Evolutionary conservation across 1,140 invertebrate species (phyloP).

Genomic region (Apis cerana): DNA sequence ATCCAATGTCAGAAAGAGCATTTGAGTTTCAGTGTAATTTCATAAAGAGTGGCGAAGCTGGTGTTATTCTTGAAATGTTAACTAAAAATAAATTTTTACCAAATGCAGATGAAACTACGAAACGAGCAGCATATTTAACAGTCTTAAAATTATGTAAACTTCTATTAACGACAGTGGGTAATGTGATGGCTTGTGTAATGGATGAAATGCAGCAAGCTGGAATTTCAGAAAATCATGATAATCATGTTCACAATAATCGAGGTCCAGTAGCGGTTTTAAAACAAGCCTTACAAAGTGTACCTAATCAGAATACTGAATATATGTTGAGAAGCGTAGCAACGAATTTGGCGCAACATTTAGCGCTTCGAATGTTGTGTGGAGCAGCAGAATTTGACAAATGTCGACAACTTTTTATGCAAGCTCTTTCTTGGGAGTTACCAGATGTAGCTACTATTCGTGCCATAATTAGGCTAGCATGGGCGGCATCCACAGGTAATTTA

Average conservation of each 20-base stretch:
- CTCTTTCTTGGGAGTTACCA: slow-evolving; percentile 85
- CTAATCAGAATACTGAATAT: slow-evolving; percentile 86
- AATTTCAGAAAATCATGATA: slow-evolving; percentile 73
- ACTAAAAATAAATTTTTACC: slow-evolving; percentile 94
- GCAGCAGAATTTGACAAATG: slow-evolving; percentile 80
- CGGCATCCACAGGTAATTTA: slow-evolving; percentile 87
- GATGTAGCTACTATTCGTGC: slow-evolving; percentile 86
- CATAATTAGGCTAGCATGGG: slow-evolving; percentile 89
- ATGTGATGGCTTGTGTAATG: slow-evolving; percentile 86
- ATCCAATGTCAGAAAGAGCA: slow-evolving; percentile 90
- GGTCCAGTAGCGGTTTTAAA: slow-evolving; percentile 84
- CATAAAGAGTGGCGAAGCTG: slow-evolving; percentile 91
- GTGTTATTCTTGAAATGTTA: slow-evolving; percentile 91
- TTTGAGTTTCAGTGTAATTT: slow-evolving; percentile 95
- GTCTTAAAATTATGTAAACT: slow-evolving; percentile 95
- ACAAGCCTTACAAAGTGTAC: slow-evolving; percentile 87
- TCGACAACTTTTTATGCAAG: slow-evolving; percentile 81
- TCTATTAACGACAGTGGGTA: slow-evolving; percentile 92
- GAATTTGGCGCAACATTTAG: slow-evolving; percentile 88
- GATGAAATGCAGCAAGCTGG: slow-evolving; percentile 79
- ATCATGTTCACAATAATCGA: slow-evolving; percentile 77
- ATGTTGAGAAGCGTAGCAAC: slow-evolving; percentile 88
- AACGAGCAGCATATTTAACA: slow-evolving; percentile 92
- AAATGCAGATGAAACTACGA: slow-evolving; percentile 90
- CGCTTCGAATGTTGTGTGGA: slow-evolving; percentile 82